A percentile compares a stretch with the other conserved stretches of the same genome.
Conservation (phyloP, 2,888 invertebrate species). For the Frankliniella intonsa region DNA sequence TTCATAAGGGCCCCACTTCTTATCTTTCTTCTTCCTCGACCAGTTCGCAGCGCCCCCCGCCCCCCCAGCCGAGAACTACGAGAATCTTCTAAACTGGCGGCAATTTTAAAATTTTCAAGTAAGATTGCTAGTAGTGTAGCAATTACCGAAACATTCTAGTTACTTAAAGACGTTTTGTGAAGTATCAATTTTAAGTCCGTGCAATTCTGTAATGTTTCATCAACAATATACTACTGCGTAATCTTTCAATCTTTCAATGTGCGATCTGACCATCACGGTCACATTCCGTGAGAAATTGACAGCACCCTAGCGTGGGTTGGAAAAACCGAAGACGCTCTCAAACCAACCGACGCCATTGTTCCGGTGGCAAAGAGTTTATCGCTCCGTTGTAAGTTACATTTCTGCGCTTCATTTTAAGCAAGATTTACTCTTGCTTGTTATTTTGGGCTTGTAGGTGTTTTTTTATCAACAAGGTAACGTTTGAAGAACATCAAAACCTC, state of each 20-base stretch:
- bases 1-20: background rate
- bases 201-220: no score
- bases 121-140: no score
- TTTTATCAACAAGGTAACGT: background rate
- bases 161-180: no score
- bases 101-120: background rate
- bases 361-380: background rate
- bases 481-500: no score
- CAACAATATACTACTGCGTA: no score
- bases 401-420: background rate
- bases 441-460: background rate
- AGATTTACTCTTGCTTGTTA: background rate
- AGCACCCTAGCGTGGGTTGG: background rate
- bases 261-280: no score
- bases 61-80: background rate
- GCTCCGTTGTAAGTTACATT: background rate
- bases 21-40: background rate
- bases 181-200: no score
- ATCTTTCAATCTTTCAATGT: no score
- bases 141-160: no score
- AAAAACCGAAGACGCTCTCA: background rate
- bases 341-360: constrained; percentile 6
- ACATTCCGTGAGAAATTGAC: no score
- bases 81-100: background rate
- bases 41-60: background rate